phyloP scores from a whole-genome alignment of 1,140 invertebrate genomes.

The Stenopsyche tienmushanensis region DNA sequence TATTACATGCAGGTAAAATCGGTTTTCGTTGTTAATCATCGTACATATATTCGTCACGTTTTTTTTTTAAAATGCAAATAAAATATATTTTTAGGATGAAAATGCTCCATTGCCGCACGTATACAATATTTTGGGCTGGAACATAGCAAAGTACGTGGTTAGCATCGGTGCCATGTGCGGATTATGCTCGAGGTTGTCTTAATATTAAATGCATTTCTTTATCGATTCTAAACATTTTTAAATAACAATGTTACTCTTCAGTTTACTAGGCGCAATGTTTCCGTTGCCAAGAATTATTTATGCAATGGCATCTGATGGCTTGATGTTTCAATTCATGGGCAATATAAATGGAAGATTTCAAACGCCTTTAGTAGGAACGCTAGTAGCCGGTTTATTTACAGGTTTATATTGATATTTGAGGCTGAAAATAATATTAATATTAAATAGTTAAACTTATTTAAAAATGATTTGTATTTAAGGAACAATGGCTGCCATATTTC shows the following conservation, averaged over 20 bases:
- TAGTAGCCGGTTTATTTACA: conserved; percentile 72
- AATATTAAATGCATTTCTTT: no score
- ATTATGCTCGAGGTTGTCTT: conserved; percentile 62
- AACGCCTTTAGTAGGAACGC: conserved; percentile 78
- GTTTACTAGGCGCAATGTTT: conserved; percentile 83
- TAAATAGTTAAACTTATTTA: neutral
- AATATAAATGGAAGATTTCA: conserved; percentile 69
- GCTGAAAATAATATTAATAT: neutral
- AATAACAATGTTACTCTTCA: conserved; percentile 46
- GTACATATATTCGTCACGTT: conserved; percentile 27
- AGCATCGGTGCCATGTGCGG: conserved; percentile 72
- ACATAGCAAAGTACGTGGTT: conserved; percentile 71
- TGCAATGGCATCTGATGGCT: conserved; percentile 82
- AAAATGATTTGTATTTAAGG: conserved; percentile 49
- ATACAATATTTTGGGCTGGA: conserved; percentile 67
- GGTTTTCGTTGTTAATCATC: conserved; percentile 7
- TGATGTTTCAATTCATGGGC: conserved; percentile 75
- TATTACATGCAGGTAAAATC: conserved; percentile 74
- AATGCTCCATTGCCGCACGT: conserved; percentile 71
- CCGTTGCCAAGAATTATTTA: conserved; percentile 83
- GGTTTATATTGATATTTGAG: conserved; percentile 50
- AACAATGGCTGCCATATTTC: conserved; percentile 73
- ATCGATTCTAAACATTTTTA: conserved; percentile 2
- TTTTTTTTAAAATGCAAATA: no score
- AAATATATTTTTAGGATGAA: conserved; percentile 58